Conservation (phyloP, 92 coral and sea anemone species). For the Zoanthus gigantus region DNA sequence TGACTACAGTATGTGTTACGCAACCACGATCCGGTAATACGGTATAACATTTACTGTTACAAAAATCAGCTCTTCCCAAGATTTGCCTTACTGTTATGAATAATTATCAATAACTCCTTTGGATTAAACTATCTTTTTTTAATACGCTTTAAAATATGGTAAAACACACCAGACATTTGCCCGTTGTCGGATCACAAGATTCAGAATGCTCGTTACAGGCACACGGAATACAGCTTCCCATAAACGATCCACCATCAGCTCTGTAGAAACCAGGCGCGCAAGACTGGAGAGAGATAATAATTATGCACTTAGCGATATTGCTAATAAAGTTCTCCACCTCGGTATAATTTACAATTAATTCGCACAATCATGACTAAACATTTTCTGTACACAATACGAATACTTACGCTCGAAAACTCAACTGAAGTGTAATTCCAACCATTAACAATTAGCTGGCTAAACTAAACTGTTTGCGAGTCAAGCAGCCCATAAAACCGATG, state of each 20-base stretch:
- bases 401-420: background rate
- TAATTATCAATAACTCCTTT: no score
- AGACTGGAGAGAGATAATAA: conserved; percentile 51
- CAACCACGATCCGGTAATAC: no score
- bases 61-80: no score
- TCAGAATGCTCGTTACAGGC: conserved; percentile 81
- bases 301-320: background rate
- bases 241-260: conserved; percentile 42
- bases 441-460: no score
- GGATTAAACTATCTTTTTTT: no score
- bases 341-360: background rate
- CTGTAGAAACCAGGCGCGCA: conserved; percentile 81
- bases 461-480: no score
- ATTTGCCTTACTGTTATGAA: no score
- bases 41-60: no score
- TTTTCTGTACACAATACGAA: background rate
- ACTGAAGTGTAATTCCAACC: no score
- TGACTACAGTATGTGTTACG: no score
- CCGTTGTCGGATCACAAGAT: conserved; percentile 78
- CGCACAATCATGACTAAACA: background rate
- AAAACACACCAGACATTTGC: conserved; percentile 80
- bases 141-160: no score
- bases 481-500: no score
- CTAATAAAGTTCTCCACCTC: background rate
- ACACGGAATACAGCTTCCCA: conserved; percentile 76